A percentile compares a stretch with the other conserved stretches of the same genome.
These are phyloP conservation scores for Macaria notata DNA, from an alignment of 2,888 invertebrate genomes.

Conservation along the genomic window DNA sequence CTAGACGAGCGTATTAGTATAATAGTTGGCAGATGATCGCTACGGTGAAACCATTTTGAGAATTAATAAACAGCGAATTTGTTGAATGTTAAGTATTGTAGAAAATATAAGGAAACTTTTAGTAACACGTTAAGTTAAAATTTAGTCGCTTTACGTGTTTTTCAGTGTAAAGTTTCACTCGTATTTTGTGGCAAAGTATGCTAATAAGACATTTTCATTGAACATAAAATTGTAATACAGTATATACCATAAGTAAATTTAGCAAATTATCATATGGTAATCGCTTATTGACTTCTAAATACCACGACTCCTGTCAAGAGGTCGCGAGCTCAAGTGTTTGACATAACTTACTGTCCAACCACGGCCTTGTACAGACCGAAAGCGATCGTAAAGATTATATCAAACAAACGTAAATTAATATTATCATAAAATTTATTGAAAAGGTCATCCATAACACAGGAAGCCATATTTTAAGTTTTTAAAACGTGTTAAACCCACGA, in stretches of 20 bases:
- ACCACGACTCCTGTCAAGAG: conserved; percentile 7
- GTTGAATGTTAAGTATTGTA: no score
- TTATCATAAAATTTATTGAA: conserved; percentile 39
- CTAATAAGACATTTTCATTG: no score
- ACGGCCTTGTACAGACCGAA: conserved; percentile 20
- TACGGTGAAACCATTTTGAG: no score
- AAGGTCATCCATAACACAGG: conserved; percentile 48
- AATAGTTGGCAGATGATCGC: conserved; percentile 12
- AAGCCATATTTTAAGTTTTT: conserved; percentile 45
- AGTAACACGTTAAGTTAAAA: no score
- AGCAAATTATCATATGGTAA: conserved; percentile 4
- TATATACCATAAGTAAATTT: neutral
- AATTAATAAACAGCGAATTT: no score
- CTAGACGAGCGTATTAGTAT: conserved; percentile 9
- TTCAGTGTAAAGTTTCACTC: no score
- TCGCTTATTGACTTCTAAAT: conserved; percentile 11
- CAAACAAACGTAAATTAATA: conserved; percentile 34
- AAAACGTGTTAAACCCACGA: conserved; percentile 43
- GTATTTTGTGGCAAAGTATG: no score
- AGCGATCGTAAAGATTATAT: conserved; percentile 28
- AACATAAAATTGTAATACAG: no score
- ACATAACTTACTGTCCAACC: conserved; percentile 17
- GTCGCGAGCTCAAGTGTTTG: conserved; percentile 9
- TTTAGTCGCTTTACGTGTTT: no score
- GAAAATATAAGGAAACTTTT: no score